These are phyloP conservation scores for Periphyllus acericola DNA, from an alignment of 2,888 invertebrate species.

Conservation along the genomic window DNA sequence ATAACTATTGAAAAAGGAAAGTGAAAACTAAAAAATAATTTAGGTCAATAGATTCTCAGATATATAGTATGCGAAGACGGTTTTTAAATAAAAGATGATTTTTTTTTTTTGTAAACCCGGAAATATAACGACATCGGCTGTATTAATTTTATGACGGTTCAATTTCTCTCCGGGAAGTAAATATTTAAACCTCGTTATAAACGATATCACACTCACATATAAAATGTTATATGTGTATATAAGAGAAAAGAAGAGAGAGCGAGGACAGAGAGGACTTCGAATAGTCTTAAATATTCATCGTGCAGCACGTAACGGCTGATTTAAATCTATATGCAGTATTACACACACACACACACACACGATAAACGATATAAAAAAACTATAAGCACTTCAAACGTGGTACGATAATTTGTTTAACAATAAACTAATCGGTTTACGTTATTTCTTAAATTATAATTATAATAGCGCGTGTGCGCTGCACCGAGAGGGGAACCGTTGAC, in stretches of 20 bases:
- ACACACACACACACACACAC: neutral
- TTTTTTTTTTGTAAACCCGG: slow-evolving; percentile 3
- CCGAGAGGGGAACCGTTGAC: neutral
- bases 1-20: slow-evolving; percentile 1
- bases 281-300: neutral
- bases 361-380: neutral
- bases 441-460: neutral
- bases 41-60: neutral
- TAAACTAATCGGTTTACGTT: neutral
- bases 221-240: neutral
- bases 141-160: neutral
- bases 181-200: slow-evolving; percentile 30
- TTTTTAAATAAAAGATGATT: neutral
- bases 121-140: neutral
- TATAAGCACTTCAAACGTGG: neutral
- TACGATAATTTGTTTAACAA: neutral
- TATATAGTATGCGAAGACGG: neutral
- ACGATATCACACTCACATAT: slow-evolving; percentile 8
- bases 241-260: slow-evolving; percentile 38
- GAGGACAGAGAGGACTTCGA: neutral
- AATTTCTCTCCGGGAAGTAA: slow-evolving; percentile 28
- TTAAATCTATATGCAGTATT: slow-evolving; percentile 1
- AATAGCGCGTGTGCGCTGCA: no score
- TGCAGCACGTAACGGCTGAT: neutral
- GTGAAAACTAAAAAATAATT: slow-evolving; percentile 19